Evolutionary conservation across 2,113 vertebrate species (phyloP), one percentile per base, ranked within the genome.

Genomic region (Cyprinus carpio): DNA sequence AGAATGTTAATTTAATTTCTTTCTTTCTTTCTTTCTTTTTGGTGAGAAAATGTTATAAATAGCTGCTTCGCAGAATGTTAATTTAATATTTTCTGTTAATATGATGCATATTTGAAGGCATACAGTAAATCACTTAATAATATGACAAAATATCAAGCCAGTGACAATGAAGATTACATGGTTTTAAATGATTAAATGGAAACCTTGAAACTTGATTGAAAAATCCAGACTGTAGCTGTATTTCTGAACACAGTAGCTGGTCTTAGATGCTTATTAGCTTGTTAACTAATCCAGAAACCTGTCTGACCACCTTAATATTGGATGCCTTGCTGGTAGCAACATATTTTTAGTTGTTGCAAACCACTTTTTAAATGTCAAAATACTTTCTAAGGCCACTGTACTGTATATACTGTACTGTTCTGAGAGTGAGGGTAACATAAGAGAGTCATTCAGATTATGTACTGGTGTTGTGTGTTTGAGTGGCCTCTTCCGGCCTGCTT

Each of bases 401-500:
- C 27, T 29, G n/a, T 75, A 27, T 25, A 46, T 10, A 25, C 25
- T 18, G n/a, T 75, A 27, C 25, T 54, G 25, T 2, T 10, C 2
- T 46, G 25, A 46, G 13, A 25, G n/a, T 0, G 10, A 69, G 31
- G 31, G 16, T 23, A 69, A 37, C 16, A 20, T 69, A 20, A 69
- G 18, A 37, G 5, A 37, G 67, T 71, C 16, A 34, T 69, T 34
- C 18, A 20, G 18, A 51, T n/a, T 51, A 25, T 75, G 40, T 2
- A 16, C 15, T 51, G 43, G 25, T 49, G 43, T 75, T 75, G 40
- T 65, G 75, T 67, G 58, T 67, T 60, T 80, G 76, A 46, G 25
- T 16, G 40, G 77, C 49, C 64, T 62, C 69, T 86, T 86, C 87
- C 75, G 81, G 75, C 76, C 65, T 75, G 56, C 82, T 40, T 82